Evolutionary conservation across 2,888 invertebrate species (phyloP).

Genomic region (Drosophila demipolita): DNA sequence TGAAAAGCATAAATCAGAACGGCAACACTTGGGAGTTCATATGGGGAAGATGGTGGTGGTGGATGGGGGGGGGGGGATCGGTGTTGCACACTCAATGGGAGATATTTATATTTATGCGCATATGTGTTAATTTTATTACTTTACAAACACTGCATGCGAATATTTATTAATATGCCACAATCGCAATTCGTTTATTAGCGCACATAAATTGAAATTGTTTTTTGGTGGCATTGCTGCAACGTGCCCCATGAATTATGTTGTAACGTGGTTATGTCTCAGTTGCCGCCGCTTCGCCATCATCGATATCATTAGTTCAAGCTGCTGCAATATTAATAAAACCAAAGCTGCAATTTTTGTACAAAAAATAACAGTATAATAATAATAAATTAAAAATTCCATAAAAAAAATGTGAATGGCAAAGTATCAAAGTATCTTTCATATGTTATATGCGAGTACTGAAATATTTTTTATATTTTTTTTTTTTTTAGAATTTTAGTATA

Average conservation of each 20-base stretch:
- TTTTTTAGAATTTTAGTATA: too few relatives aligned
- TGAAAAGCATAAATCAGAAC: slow-evolving; percentile 59
- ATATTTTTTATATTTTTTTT: not conserved
- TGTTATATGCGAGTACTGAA: not conserved
- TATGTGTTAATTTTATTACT: slow-evolving; percentile 79
- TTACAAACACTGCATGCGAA: slow-evolving; percentile 43
- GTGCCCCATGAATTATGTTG: slow-evolving; percentile 29
- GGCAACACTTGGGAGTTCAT: slow-evolving; percentile 12
- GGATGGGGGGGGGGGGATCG: not conserved
- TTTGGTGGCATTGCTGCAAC: slow-evolving; percentile 25
- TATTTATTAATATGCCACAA: slow-evolving; percentile 67
- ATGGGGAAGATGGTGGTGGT: not conserved
- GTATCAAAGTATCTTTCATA: not conserved
- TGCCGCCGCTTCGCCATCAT: not conserved
- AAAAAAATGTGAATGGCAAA: not conserved
- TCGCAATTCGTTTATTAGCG: slow-evolving; percentile 53
- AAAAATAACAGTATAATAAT: not conserved
- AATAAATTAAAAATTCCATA: not conserved
- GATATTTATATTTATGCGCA: slow-evolving; percentile 67
- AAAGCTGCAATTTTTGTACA: slow-evolving; percentile 10
- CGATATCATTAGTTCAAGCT: slow-evolving; percentile 38
- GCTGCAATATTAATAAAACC: slow-evolving; percentile 18
- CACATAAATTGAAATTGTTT: slow-evolving; percentile 56
- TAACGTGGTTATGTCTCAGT: not conserved
- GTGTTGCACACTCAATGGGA: slow-evolving; percentile 25